phyloP scores from a whole-genome alignment of 2,888 invertebrate genomes.

The Petrolisthes manimaculis region DNA sequence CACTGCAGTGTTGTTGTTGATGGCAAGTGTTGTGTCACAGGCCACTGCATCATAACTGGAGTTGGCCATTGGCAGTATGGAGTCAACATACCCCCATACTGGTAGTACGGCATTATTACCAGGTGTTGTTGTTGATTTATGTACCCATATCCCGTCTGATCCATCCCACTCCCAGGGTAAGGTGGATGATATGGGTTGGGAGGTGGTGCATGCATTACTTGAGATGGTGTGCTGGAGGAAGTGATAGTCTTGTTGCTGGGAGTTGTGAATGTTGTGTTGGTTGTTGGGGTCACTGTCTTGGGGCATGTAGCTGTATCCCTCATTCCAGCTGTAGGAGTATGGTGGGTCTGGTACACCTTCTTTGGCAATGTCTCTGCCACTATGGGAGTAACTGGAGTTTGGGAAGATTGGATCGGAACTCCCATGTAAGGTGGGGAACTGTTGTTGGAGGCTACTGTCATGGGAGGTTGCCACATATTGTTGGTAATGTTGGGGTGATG shows the following conservation, averaged over 20 bases:
- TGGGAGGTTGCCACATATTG: conserved; percentile 16
- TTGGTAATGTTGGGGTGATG: not conserved
- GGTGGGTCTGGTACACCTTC: too few relatives aligned
- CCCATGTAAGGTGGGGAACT: not conserved
- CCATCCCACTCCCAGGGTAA: conserved; percentile 25
- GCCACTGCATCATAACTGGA: conserved; percentile 43
- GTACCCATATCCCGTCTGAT: conserved; percentile 36
- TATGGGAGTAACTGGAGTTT: too few relatives aligned
- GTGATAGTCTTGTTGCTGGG: conserved; percentile 29
- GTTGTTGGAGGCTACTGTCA: conserved; percentile 14
- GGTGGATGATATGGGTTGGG: too few relatives aligned
- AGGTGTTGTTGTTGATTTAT: conserved; percentile 20
- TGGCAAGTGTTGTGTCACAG: conserved; percentile 11
- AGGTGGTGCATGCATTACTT: not conserved
- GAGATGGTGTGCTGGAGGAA: conserved; percentile 11
- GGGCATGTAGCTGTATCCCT: conserved; percentile 16
- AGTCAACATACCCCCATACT: conserved; percentile 12
- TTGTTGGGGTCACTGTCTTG: not conserved
- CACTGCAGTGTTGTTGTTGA: not conserved
- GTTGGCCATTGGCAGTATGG: conserved; percentile 45
- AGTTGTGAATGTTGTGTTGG: not conserved
- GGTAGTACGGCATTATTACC: conserved; percentile 43
- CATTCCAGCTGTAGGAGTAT: not conserved
- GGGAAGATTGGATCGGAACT: conserved; percentile 7
- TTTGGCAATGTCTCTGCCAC: too few relatives aligned